phyloP scores from a whole-genome alignment of 2,113 vertebrate species.

The Odocoileus hemionus region DNA sequence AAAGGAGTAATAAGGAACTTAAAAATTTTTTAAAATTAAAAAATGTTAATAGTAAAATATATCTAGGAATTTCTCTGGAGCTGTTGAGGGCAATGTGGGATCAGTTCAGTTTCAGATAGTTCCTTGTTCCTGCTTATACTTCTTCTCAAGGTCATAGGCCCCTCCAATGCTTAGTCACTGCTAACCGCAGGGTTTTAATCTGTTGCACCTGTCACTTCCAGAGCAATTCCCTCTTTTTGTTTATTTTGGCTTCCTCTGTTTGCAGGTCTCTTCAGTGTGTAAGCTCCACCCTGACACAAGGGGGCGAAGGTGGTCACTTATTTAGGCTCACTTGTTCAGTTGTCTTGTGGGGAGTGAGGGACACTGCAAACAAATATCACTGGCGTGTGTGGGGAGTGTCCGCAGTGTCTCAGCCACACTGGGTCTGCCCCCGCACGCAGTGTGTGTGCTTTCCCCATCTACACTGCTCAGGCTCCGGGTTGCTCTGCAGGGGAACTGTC shows the following conservation, averaged over 20 bases:
- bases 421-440: neutral
- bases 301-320: neutral
- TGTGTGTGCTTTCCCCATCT: neutral
- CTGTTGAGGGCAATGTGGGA: neutral
- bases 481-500: neutral
- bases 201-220: neutral
- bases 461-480: neutral
- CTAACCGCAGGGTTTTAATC: neutral
- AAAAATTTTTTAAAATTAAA: neutral
- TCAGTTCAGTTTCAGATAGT: neutral
- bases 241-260: neutral
- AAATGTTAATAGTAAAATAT: neutral
- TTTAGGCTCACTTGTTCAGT: neutral
- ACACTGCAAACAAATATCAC: neutral
- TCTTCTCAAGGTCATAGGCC: neutral
- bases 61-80: neutral
- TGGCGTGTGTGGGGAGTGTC: neutral
- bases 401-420: neutral
- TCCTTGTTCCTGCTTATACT: neutral
- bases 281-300: neutral
- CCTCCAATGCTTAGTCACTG: neutral
- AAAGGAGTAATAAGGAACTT: neutral
- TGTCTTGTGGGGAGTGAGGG: neutral
- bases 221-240: neutral
- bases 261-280: neutral